Conservation (phyloP, 2,888 invertebrate species). For the Saturnia pavonia region DNA sequence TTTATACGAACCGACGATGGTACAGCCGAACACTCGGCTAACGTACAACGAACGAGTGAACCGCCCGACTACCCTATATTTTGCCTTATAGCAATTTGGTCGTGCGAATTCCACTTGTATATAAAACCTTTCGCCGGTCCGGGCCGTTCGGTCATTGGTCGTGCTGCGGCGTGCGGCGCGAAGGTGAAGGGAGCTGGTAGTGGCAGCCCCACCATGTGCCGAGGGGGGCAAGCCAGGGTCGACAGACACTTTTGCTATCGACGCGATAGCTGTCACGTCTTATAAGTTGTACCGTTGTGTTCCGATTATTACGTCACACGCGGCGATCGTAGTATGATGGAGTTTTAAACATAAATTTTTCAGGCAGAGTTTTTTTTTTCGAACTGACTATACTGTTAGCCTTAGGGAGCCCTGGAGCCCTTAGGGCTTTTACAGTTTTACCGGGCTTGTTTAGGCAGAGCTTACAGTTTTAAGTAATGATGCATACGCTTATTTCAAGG, state of each 20-base stretch:
- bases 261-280: slow-evolving; percentile 61
- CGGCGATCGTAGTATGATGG: not conserved
- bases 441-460: too few species aligned
- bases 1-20: slow-evolving; percentile 28
- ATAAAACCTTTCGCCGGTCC: slow-evolving; percentile 84
- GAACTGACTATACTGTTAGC: too few species aligned
- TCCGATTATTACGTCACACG: slow-evolving; percentile 56
- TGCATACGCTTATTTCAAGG: not conserved
- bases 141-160: slow-evolving; percentile 77
- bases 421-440: too few species aligned
- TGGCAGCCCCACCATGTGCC: slow-evolving; percentile 48
- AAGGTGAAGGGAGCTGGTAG: slow-evolving; percentile 76
- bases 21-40: slow-evolving; percentile 42
- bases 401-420: too few species aligned
- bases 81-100: slow-evolving; percentile 83
- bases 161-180: slow-evolving; percentile 62
- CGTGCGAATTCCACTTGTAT: slow-evolving; percentile 83
- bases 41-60: slow-evolving; percentile 64
- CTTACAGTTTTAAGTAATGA: not conserved
- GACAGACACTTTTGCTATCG: slow-evolving; percentile 79
- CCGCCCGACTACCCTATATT: slow-evolving; percentile 84
- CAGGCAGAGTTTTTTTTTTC: too few species aligned
- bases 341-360: not conserved
- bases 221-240: slow-evolving; percentile 74
- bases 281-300: slow-evolving; percentile 56